Base-by-base conservation (phyloP, 2,797 vertebrate genomes). In the Loriculus beryllinus region DNA sequence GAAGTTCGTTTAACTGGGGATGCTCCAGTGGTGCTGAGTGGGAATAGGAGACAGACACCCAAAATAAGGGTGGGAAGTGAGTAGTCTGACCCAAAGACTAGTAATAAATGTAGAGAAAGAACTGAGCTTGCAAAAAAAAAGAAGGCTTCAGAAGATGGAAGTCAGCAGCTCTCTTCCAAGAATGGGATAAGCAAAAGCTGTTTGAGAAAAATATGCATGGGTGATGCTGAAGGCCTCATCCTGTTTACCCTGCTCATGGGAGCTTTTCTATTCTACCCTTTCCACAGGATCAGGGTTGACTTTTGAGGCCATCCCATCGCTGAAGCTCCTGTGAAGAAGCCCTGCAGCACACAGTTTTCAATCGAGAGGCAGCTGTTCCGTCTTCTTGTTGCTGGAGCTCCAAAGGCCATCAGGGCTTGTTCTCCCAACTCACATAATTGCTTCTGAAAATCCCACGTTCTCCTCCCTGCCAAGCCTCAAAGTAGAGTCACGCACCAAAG, bases 151-250 rank as follows among this genome's bases (percentile, higher is more conserved):
- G 51, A 52, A 5, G 8, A 31, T 70, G n/a, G 43, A 29, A 75
- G 28, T 8, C 67, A 72, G 37, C 37, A 74, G 29, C 31, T 63
- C 47, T 43, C 51, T 77, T 31, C 40, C 31, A 63, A 72, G 40
- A 40, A 39, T 0, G 5, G 29, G 70, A n/a, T 33, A 47, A 89
- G 48, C 2, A 3, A 69, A 68, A n/a, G 15, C 37, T 60, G 19
- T 68, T 74, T 31, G n/a, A 21, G 64, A 43, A 60, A 67, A 52
- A n/a, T 8, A 11, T 3, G 0, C 2, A 1, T 4, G 39, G 22
- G 9, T 68, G 62, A 21, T 76, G 47, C 21, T 39, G 64, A 86
- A 35, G 19, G 13, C 12, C 25, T 45, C 3, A 40, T 79, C 25
- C 59, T 78, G 2, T 42, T 29, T 18, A 5, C 10, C 26, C 28